Conservation (phyloP, 2,797 vertebrate genomes). For the Serranus cabrilla region DNA sequence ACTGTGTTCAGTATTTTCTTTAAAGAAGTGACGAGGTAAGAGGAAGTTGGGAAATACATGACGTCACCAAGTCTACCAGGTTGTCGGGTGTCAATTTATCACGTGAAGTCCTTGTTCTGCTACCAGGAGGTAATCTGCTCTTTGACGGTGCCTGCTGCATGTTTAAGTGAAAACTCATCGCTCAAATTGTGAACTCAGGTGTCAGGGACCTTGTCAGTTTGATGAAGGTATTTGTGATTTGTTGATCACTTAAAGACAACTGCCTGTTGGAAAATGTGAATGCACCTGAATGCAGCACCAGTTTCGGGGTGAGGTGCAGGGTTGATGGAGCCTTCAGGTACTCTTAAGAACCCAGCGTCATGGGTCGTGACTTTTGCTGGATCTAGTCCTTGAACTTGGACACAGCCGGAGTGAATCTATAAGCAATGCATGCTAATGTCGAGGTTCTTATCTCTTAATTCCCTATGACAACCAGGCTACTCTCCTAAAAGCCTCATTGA, state of each 20-base stretch:
- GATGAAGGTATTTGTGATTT: background rate
- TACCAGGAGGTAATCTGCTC: background rate
- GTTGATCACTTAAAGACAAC: background rate
- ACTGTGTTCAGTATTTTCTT: background rate
- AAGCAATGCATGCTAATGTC: background rate
- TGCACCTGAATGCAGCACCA: background rate
- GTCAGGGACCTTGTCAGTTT: background rate
- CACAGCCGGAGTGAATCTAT: background rate
- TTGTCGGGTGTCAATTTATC: too few species aligned
- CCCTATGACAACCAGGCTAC: background rate
- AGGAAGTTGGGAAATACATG: background rate
- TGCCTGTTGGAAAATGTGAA: background rate
- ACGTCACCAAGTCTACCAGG: background rate
- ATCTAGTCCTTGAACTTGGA: background rate
- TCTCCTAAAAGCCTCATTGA: background rate
- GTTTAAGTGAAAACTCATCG: background rate
- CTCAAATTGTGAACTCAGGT: background rate
- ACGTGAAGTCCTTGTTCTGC: too few species aligned
- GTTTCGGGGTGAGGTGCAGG: background rate
- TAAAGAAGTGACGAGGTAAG: too few species aligned
- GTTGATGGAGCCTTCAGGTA: background rate
- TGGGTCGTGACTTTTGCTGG: background rate
- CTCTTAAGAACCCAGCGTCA: background rate
- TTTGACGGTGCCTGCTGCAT: background rate
- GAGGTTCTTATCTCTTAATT: background rate